Evolutionary conservation across 2,113 vertebrate genomes (phyloP), one percentile per base, ranked within the genome.

Genomic region (Sceloporus undulatus): DNA sequence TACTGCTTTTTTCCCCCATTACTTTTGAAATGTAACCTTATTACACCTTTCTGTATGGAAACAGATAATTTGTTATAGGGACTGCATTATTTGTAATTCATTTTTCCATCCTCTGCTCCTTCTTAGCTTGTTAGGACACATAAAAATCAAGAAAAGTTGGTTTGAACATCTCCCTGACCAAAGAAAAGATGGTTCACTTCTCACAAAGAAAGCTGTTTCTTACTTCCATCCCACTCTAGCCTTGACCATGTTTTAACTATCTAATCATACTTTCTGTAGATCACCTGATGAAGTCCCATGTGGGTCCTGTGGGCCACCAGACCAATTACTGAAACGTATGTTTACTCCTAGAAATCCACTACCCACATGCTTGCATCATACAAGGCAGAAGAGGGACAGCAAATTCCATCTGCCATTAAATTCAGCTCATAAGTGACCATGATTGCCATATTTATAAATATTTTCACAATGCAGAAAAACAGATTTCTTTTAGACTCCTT

Each of bases 381-480:
- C 59, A 56, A 48, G 48, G 7, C 48, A 4, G 48, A 48, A 48
- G 48, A 48, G 34, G 74, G 86, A 77, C 40, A 54, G 75, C 66
- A 89, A 90, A 92, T 89, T 89, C 85, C 79, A 70, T 74, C 85
- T 83, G 70, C 71, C 84, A 48, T 74, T 84, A 81, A 90, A 88
- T 77, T 90, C 87, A 88, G 90, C 65, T 84, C 85, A 54, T 89
- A 88, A 87, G 75, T 79, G 85, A 77, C 70, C 73, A 66, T 85
- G 77, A 92, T 82, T 91, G 91, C 79, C 91, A 89, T 94, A 90
- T 94, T 91, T 94, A 90, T 90, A 89, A 92, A 89, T 88, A 90
- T 89, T 88, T 88, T 77, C 77, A 59, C 88, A 86, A 87, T 62
- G 34, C 40, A 89, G 84, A 83, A 92, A 91, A 89, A 80, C 71